A percentile compares a stretch with the other conserved stretches of the same genome.
These are phyloP conservation scores for Clangula hyemalis DNA, from an alignment of 2,797 vertebrate genomes.

Conservation along the genomic window DNA sequence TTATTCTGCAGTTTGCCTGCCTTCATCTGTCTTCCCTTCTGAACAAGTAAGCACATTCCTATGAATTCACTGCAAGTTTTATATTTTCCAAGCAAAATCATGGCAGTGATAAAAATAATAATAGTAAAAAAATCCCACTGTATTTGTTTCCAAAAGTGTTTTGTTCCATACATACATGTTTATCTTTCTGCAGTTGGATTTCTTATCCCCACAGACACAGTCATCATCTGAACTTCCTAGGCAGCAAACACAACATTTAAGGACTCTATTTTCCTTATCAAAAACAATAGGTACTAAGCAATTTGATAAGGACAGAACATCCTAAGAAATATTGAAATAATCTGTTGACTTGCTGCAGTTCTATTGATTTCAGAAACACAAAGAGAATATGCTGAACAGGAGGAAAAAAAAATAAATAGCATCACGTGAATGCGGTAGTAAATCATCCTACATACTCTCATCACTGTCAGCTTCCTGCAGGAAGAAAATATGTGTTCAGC, in stretches of 20 bases:
- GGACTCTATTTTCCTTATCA: neutral
- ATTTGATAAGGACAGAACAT: neutral
- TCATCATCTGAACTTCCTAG: neutral
- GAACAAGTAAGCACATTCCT: slow-evolving; percentile 14
- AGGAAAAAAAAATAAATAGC: neutral
- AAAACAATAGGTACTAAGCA: neutral
- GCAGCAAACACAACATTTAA: neutral
- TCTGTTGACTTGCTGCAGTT: slow-evolving; percentile 9
- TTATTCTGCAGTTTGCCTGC: slow-evolving; percentile 49
- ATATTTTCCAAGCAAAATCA: slow-evolving; percentile 51
- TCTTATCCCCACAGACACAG: neutral
- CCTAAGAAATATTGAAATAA: slow-evolving; percentile 61
- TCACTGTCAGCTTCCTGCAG: slow-evolving; percentile 21
- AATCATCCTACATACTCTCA: slow-evolving; percentile 35
- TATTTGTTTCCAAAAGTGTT: slow-evolving; percentile 15
- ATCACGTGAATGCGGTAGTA: slow-evolving; percentile 37
- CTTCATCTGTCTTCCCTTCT: slow-evolving; percentile 60
- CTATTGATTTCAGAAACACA: slow-evolving; percentile 61
- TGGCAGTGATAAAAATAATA: neutral
- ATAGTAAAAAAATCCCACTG: slow-evolving; percentile 13
- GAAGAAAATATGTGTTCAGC: slow-evolving; percentile 46
- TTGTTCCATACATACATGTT: neutral
- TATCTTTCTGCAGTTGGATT: neutral
- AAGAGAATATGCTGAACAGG: slow-evolving; percentile 57
- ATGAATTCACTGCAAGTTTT: slow-evolving; percentile 45